phyloP scores from a whole-genome alignment of 2,797 vertebrate species.

The Gambelia wislizenii region DNA sequence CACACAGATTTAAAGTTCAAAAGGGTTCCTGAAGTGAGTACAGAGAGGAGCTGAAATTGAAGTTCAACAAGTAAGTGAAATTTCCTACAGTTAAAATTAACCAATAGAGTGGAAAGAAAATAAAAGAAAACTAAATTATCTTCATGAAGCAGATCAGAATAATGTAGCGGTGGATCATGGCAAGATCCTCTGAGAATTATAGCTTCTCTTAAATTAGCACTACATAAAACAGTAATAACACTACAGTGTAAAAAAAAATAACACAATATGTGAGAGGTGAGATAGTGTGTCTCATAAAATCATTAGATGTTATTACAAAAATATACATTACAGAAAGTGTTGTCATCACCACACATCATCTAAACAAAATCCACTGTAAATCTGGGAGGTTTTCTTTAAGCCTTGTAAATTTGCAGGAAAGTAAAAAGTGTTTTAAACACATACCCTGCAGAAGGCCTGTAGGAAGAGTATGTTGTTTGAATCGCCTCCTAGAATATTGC shows the following conservation, averaged over 20 bases:
- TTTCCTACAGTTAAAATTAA: conserved; percentile 6
- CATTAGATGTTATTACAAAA: not conserved
- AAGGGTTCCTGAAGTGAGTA: not conserved
- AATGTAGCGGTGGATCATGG: not conserved
- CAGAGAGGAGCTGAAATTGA: not conserved
- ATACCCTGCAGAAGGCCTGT: not conserved
- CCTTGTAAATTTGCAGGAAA: not conserved
- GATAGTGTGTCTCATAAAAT: conserved; percentile 5
- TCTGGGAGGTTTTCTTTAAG: not conserved
- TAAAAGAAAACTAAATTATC: not conserved
- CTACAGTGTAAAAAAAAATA: conserved; percentile 22
- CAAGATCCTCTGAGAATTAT: conserved; percentile 20
- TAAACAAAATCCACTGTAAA: not conserved
- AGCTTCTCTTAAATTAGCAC: conserved; percentile 31
- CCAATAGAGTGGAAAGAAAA: not conserved
- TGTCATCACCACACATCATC: not conserved
- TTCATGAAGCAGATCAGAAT: not conserved
- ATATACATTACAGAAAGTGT: conserved; percentile 14
- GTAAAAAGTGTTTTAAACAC: not conserved
- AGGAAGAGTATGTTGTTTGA: not conserved
- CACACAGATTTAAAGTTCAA: not conserved
- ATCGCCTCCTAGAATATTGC: not conserved
- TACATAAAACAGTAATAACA: conserved; percentile 18
- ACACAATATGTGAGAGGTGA: not conserved
- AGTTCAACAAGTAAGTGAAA: not conserved